phyloP scores from a whole-genome alignment of 2,888 invertebrate species.

The Myopa testacea region DNA sequence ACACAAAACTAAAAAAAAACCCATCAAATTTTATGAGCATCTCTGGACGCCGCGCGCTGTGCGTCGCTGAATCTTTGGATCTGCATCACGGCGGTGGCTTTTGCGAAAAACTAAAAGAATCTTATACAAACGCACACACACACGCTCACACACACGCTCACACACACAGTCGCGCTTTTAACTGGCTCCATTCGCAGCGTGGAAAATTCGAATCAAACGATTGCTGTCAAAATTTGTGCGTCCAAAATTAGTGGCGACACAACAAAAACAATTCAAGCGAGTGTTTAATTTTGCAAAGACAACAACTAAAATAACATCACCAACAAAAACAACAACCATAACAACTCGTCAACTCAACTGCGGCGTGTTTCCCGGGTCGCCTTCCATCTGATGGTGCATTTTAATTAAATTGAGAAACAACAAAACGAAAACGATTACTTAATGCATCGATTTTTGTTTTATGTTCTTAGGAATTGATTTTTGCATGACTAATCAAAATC shows the following conservation, averaged over 20 bases:
- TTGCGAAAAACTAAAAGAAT: conserved; percentile 3
- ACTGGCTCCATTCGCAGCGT: background rate
- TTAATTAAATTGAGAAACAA: conserved; percentile 55
- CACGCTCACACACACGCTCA: background rate
- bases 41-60: background rate
- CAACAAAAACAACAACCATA: conserved; percentile 1
- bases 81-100: background rate
- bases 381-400: conserved; percentile 51
- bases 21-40: background rate
- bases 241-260: background rate
- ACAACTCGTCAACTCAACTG: background rate
- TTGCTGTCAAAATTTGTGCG: no score
- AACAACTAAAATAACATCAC: background rate
- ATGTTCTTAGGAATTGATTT: background rate
- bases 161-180: background rate
- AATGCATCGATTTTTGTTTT: conserved; percentile 13
- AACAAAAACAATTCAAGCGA: conserved; percentile 24
- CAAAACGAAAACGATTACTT: conserved; percentile 39
- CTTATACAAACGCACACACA: background rate
- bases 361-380: background rate
- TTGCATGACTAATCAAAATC: background rate
- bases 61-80: conserved; percentile 8
- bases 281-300: background rate
- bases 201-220: background rate
- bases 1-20: background rate